Percentiles rank a stretch among this genome's conserved stretches.
Evolutionary conservation across 2,888 invertebrate species (phyloP).

Genomic region (Chalcosyrphus nemorum): DNA sequence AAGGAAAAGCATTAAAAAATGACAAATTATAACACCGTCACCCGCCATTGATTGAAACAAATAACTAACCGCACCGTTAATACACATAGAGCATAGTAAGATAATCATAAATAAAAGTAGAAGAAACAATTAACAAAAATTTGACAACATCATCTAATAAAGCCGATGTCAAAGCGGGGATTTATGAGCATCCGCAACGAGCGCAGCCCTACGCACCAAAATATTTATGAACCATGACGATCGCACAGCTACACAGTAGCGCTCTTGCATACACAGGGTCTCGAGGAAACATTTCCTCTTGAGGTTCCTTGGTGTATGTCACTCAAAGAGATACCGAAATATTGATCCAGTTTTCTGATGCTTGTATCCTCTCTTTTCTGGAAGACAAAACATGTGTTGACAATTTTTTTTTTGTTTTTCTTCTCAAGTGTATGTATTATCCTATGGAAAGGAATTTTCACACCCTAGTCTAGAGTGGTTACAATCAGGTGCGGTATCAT

Average conservation of each 20-base stretch:
- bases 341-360: conserved; percentile 72
- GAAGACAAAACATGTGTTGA: conserved; percentile 56
- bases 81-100: conserved; percentile 32
- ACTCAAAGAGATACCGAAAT: conserved; percentile 70
- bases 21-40: conserved; percentile 68
- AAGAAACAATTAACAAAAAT: conserved; percentile 72
- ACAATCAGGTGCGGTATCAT: conserved; percentile 56
- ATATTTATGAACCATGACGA: conserved; percentile 72
- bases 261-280: not conserved
- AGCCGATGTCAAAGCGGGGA: conserved; percentile 65
- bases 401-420: conserved; percentile 17
- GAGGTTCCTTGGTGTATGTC: conserved; percentile 9
- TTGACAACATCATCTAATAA: conserved; percentile 71
- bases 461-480: conserved; percentile 57
- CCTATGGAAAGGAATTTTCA: conserved; percentile 47
- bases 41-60: conserved; percentile 66
- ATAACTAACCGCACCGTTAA: conserved; percentile 69
- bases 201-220: conserved; percentile 60
- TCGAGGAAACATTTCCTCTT: conserved; percentile 53
- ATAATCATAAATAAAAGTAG: conserved; percentile 66
- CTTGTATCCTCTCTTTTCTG: conserved; percentile 57
- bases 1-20: conserved; percentile 12
- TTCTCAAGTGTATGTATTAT: not conserved
- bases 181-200: conserved; percentile 70
- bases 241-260: conserved; percentile 38